Evolutionary conservation across 2,113 vertebrate species (phyloP), one percentile per base, ranked within the genome.

Genomic region (Eublepharis macularius): DNA sequence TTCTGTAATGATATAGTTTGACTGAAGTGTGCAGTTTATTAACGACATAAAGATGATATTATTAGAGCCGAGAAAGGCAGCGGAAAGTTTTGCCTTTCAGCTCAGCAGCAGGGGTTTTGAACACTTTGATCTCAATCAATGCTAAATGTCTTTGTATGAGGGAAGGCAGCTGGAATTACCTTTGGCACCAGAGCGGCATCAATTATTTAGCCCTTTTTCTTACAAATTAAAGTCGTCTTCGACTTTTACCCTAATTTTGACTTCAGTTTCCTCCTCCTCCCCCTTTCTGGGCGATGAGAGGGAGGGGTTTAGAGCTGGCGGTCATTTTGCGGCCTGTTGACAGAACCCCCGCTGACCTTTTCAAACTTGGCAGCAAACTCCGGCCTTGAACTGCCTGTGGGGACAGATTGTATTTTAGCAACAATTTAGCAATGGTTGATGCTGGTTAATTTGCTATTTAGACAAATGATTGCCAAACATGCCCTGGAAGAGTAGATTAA

Each of bases 41-140:
- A 98, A 97, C 96, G 97, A 97, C 97, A 97, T 97, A 97, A 97
- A 98, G 97, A 97, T 94, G 96, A 97, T 97, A 96, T 97, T 97
- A 98, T 97, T 97, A 97, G 96, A 97, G 97, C 86, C 5, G 94
- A 93, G 96, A 96, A 97, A 96, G 96, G 96, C 94, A 94, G 95
- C 96, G 92, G 95, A 86, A 94, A 95, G 96, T 93, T 96, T 96
- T 95, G 95, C 96, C 97, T 97, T 98, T 97, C 96, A 97, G 97
- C 95, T 95, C 88, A 95, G 93, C 97, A 97, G 97, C 96, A 89
- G 97, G 97, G 95, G 96, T 91, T 94, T 95, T 86, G 92, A 95
- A 88, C 92, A 95, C 97, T 98, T 98, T 98, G 97, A 98, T 98
- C 97, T 97, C 97, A 95, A 97, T 97, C 97, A 97, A 95, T 96